A percentile compares a stretch with the other conserved stretches of the same genome.
Conservation (phyloP, 2,797 vertebrate species). For the Poecilia picta region DNA sequence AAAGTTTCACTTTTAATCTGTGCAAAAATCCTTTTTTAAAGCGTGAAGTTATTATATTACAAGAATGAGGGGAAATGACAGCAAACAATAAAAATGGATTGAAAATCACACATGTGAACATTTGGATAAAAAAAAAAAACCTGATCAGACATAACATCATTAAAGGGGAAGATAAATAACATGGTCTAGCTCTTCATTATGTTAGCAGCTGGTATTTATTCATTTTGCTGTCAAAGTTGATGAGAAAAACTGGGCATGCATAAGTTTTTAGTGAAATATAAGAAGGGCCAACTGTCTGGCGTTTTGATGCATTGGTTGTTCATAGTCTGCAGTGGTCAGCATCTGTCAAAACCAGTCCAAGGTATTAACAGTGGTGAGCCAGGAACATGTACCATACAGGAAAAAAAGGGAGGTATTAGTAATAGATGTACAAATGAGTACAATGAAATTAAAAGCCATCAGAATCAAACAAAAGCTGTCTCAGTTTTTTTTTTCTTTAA, state of each 20-base stretch:
- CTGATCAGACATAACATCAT: not conserved
- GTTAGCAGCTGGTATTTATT: not conserved
- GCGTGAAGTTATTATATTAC: not conserved
- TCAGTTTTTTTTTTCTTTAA: not conserved
- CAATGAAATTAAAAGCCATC: not conserved
- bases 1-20: constrained; percentile 40
- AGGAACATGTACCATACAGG: not conserved
- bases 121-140: not conserved
- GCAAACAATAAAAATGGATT: not conserved
- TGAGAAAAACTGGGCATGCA: not conserved
- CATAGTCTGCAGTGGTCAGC: not conserved
- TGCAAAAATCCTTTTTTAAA: constrained; percentile 6
- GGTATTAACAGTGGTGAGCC: not conserved
- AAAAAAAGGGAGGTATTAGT: not conserved
- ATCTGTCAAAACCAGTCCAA: not conserved
- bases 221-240: not conserved
- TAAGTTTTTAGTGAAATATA: not conserved
- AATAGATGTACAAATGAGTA: not conserved
- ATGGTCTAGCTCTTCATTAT: not conserved
- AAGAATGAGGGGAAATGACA: not conserved
- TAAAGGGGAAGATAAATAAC: not conserved
- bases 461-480: not conserved
- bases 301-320: not conserved
- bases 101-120: not conserved
- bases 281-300: not conserved